Evolutionary conservation across 2,888 invertebrate genomes (phyloP), one percentile per base, ranked within the genome.

Genomic region (Cheilosia pagana): DNA sequence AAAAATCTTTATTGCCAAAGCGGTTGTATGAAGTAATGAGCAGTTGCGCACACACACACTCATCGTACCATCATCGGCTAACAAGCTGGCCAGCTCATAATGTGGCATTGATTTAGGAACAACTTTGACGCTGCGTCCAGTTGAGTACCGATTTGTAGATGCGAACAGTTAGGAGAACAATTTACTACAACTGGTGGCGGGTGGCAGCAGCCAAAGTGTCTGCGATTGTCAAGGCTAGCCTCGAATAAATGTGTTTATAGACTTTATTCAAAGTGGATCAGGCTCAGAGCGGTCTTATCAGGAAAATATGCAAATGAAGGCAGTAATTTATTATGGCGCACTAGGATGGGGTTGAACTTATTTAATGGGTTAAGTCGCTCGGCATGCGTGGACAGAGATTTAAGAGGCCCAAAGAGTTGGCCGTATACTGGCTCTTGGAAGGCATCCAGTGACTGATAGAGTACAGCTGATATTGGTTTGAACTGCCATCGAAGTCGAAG

Each of bases 1-100:
- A 59, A 71, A 71, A 60, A 25, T 19, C 19, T 70, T 79, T 75
- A 70, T 62, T 52, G 68, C 43, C 31, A 39, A 10, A 8, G 57
- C 23, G 63, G 35, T n/a, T 62, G 25, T 75, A 83, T 83, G 74
- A 83, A 83, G 68, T 83, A 79, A 83, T 75, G 74, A 79, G 79
- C 79, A 21, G 28, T 35, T 35, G 31, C 10, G 23, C 35, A 35
- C 35, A 12, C 12, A 4, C 35, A 12, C 12, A 3, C 12, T 25
- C n/a, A n/a, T n/a, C 12, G 12, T 10, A 8, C 1, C 3, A 35
- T 0, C 14, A 31, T 19, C 10, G 39, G 25, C 14, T 21, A 39
- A 59, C 62, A 57, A 53, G 57, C 63, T 63, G 28, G 28, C 8
- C 7, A 7, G 28, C 28, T 28, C 63, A 43, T 67, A 62, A 82